Percentiles rank a stretch among this genome's conserved stretches.
Evolutionary conservation across 2,797 vertebrate species (phyloP).

Genomic region (Melopsittacus undulatus): DNA sequence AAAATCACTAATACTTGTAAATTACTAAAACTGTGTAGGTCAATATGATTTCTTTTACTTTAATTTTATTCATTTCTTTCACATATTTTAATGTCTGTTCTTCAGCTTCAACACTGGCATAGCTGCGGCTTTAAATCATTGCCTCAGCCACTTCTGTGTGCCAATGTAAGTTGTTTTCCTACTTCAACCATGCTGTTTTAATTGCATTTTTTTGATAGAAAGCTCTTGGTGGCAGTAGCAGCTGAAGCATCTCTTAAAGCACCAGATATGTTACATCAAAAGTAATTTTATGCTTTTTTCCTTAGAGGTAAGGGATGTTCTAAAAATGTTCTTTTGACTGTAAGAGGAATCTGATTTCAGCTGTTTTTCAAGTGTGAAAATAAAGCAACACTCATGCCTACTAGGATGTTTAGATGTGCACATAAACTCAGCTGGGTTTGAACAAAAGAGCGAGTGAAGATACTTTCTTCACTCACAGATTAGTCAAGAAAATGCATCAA

Average conservation of each 20-base stretch:
- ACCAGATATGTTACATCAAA: constrained; percentile 41
- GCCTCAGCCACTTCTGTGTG: constrained; percentile 74
- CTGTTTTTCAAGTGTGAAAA: neutral
- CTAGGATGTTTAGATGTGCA: neutral
- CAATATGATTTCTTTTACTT: constrained; percentile 37
- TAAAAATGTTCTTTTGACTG: neutral
- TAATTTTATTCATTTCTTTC: constrained; percentile 49
- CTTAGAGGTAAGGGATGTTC: neutral
- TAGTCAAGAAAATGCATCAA: neutral
- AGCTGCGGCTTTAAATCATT: constrained; percentile 74
- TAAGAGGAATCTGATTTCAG: neutral
- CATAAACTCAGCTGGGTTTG: neutral
- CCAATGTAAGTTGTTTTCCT: constrained; percentile 70
- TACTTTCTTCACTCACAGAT: neutral
- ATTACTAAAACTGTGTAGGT: neutral
- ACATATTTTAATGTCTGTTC: constrained; percentile 69
- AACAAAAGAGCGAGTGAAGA: neutral
- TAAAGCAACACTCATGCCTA: neutral
- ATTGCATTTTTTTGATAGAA: constrained; percentile 63
- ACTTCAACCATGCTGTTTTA: constrained; percentile 50
- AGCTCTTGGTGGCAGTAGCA: constrained; percentile 68
- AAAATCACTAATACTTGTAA: neutral
- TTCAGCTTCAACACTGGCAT: constrained; percentile 71
- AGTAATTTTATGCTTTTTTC: neutral
- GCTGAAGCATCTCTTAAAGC: constrained; percentile 68